phyloP scores from a whole-genome alignment of 2,797 vertebrate species.

The Pangasius krempfi region DNA sequence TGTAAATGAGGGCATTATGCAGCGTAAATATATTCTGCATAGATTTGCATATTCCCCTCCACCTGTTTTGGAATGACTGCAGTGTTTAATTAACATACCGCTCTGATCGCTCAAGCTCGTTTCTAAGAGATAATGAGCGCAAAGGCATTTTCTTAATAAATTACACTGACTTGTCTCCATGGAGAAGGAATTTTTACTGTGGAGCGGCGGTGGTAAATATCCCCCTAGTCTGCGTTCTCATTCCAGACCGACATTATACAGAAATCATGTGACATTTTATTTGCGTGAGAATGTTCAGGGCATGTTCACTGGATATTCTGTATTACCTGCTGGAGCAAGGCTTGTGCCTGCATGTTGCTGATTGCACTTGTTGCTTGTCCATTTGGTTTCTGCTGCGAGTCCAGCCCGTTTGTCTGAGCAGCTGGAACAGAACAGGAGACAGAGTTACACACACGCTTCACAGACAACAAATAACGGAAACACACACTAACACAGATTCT shows the following conservation, averaged over 20 bases:
- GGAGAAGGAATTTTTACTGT: constrained; percentile 65
- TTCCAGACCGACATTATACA: background rate
- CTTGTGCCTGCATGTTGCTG: constrained; percentile 83
- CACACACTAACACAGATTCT: background rate
- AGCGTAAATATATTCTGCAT: constrained; percentile 79
- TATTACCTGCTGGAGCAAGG: constrained; percentile 86
- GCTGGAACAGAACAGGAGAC: constrained; percentile 61
- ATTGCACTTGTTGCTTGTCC: constrained; percentile 77
- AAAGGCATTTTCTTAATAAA: constrained; percentile 27
- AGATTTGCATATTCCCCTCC: constrained; percentile 85
- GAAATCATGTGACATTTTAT: background rate
- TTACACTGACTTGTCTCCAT: constrained; percentile 15
- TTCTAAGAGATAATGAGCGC: constrained; percentile 37
- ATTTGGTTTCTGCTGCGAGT: constrained; percentile 82
- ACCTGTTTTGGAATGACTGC: constrained; percentile 80
- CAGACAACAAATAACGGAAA: background rate
- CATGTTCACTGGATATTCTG: background rate
- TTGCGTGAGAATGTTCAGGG: background rate
- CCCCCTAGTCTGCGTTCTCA: no score
- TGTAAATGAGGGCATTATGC: constrained; percentile 76
- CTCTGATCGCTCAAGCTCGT: constrained; percentile 79
- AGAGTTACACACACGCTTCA: background rate
- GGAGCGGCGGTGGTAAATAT: constrained; percentile 67
- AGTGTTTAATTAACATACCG: constrained; percentile 83
- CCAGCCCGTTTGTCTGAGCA: constrained; percentile 82